Percentiles rank a stretch among this genome's conserved stretches.
Evolutionary conservation across 2,797 vertebrate species (phyloP).

Genomic region (Acestrorhynchus altus): DNA sequence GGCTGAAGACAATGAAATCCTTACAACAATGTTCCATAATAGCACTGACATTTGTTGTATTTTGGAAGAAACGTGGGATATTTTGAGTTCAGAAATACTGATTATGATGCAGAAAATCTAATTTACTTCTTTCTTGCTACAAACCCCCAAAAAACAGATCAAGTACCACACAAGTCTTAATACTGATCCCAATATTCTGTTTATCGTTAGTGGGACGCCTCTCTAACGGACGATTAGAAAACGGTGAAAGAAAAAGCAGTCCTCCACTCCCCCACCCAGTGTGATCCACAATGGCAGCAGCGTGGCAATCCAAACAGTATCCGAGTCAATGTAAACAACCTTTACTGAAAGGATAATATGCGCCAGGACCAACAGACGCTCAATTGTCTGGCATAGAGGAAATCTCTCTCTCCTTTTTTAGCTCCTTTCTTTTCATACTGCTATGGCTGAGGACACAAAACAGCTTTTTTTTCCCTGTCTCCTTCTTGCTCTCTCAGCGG

Average conservation of each 20-base stretch:
- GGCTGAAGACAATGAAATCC: no score
- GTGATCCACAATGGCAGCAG: slow-evolving; percentile 50
- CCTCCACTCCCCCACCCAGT: slow-evolving; percentile 10
- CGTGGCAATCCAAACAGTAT: slow-evolving; percentile 65
- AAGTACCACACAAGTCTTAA: not conserved
- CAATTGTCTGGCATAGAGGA: slow-evolving; percentile 61
- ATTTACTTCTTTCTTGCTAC: not conserved
- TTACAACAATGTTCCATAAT: no score
- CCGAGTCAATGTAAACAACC: slow-evolving; percentile 65
- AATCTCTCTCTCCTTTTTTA: slow-evolving; percentile 39
- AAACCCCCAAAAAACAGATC: not conserved
- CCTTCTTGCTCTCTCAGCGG: slow-evolving; percentile 52
- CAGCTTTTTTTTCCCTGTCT: slow-evolving; percentile 49
- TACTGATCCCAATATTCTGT: not conserved
- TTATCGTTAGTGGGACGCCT: not conserved
- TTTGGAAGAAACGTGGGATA: no score
- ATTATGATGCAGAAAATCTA: not conserved
- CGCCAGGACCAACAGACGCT: slow-evolving; percentile 60
- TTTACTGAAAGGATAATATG: slow-evolving; percentile 59
- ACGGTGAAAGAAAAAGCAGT: not conserved
- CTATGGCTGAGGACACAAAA: slow-evolving; percentile 58
- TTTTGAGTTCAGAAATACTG: no score
- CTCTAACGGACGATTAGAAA: slow-evolving; percentile 11
- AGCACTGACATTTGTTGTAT: no score
- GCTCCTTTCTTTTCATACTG: slow-evolving; percentile 44